Evolutionary conservation across 2,797 vertebrate species (phyloP).

Genomic region (Molossus molossus): DNA sequence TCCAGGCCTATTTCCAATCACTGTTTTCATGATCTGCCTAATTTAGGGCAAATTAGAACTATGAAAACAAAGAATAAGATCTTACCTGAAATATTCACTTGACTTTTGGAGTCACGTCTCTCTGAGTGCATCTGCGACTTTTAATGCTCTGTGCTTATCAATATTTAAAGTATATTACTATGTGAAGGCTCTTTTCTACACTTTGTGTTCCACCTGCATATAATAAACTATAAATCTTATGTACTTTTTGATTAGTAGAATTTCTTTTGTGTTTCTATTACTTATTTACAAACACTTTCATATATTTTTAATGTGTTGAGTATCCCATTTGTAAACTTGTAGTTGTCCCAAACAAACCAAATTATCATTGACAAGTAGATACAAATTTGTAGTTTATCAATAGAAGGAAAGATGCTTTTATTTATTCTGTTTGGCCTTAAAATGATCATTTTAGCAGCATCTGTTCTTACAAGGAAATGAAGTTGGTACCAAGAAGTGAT

Average conservation of each 20-base stretch:
- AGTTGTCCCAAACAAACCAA: conserved; percentile 4
- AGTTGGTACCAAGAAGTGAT: not conserved
- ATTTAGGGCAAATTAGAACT: conserved; percentile 45
- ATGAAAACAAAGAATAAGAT: not conserved
- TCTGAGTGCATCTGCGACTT: not conserved
- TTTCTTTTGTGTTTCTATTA: conserved; percentile 21
- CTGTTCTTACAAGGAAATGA: conserved; percentile 65
- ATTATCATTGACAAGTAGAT: conserved; percentile 9
- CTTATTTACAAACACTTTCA: not conserved
- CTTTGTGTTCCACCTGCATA: not conserved
- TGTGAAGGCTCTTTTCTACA: conserved; percentile 26
- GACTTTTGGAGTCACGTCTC: not conserved
- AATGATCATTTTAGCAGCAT: conserved; percentile 68
- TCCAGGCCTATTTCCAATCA: not conserved
- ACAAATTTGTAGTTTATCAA: conserved; percentile 65
- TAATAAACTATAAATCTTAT: not conserved
- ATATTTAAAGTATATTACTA: conserved; percentile 21
- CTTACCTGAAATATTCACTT: conserved; percentile 18
- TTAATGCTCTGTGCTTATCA: not conserved
- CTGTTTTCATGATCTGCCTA: not conserved
- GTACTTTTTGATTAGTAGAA: conserved; percentile 23
- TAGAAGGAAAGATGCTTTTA: conserved; percentile 59
- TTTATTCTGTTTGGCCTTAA: conserved; percentile 39
- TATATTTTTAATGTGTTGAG: not conserved
- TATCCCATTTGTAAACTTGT: not conserved